Percentiles rank a stretch among this genome's conserved stretches.
phyloP scores from a whole-genome alignment of 1,140 invertebrate genomes.

The Drosophila repletoides region DNA sequence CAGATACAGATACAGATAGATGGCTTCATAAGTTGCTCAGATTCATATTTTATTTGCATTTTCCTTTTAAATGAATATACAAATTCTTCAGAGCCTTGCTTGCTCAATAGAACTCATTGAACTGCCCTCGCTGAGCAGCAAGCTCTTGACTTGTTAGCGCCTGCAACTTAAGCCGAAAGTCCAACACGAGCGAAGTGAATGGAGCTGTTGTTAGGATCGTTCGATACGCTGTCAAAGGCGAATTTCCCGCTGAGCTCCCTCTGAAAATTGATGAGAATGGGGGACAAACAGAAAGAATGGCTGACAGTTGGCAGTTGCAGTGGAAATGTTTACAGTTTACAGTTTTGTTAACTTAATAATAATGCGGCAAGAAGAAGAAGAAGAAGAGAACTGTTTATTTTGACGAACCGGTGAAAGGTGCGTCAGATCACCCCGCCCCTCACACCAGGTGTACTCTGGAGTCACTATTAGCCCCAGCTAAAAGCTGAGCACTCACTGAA shows the following conservation, averaged over 20 bases:
- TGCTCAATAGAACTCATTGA: not conserved
- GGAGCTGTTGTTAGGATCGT: not conserved
- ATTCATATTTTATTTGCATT: too few species aligned
- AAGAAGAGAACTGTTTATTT: too few species aligned
- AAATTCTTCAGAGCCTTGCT: not conserved
- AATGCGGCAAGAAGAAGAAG: not conserved
- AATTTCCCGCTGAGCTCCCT: not conserved
- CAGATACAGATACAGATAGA: too few species aligned
- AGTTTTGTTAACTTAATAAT: not conserved
- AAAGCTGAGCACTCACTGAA: slow-evolving; percentile 6
- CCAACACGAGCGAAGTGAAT: slow-evolving; percentile 6
- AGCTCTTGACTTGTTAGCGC: not conserved
- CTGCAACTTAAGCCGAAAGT: not conserved
- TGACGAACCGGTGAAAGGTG: not conserved
- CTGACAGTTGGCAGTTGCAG: too few species aligned
- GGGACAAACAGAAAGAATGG: too few species aligned
- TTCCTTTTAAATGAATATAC: too few species aligned
- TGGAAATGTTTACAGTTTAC: too few species aligned
- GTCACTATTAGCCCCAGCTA: not conserved
- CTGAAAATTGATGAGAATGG: not conserved
- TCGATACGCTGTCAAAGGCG: too few species aligned
- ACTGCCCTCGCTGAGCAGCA: not conserved
- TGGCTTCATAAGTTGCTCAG: too few species aligned
- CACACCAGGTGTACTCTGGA: not conserved
- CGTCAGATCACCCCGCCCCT: not conserved